Base-by-base conservation (phyloP, 2,888 invertebrate species). In the Esperia sulphurella region DNA sequence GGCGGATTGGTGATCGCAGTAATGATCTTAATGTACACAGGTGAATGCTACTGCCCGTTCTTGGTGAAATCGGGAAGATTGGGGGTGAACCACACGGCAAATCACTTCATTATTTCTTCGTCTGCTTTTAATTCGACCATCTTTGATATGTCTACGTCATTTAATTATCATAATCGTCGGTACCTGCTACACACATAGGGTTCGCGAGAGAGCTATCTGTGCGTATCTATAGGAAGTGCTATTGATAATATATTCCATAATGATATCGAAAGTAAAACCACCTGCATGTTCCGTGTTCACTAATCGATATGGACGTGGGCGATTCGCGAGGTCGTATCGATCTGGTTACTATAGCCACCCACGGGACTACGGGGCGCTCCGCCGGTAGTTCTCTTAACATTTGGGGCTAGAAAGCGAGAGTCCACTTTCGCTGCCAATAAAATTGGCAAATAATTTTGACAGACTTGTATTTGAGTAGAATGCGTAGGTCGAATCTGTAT, bases 341-440 rank as follows among this genome's bases (percentile, higher is more conserved):
- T 42, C 37, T 5, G 14, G 28, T 35, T 42, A 8, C 30, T 9
- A 1, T 8, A 37, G 6, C 48, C 48, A 35, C 48, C 48, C 44
- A 48, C 44, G 28, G 41, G 45, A 39, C 28, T 21, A 13, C 14
- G 14, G 39, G 39, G 9, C 14, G 8, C 33, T 10, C 7, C 10
- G 8, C 14, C 40, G 12, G 33, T 33, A 33, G 43, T 35, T 43
- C 30, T 42, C 44, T 44, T 60, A 55, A 61, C 65, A 58, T 68
- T 71, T 75, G 63, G 58, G 71, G 65, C 60, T 75, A 74, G 76
- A 80, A 78, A 83, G 76, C 65, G 77, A 76, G 61, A 75, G 65
- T 71, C 58, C 55, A 75, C 82, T 84, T 83, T 84, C 83, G 70
- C 74, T 71, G 57, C 65, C 64, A 50, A 61, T 51, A 59, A 63